Base-by-base conservation (phyloP, 2,113 vertebrate species). In the Chitala chitala region DNA sequence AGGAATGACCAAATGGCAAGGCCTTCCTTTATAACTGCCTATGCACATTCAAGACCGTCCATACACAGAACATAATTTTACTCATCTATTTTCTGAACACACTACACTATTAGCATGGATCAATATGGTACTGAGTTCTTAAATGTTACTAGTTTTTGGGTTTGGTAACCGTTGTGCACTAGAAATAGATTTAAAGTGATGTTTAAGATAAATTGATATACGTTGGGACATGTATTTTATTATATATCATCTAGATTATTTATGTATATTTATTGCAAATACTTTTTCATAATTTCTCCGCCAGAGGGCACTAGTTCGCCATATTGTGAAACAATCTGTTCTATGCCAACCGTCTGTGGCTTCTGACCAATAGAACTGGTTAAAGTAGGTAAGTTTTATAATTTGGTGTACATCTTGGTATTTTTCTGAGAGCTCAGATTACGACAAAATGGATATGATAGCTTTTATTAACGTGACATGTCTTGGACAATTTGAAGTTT, bases 271-370 rank as follows among this genome's bases (percentile, higher is more conserved):
- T 46, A 24, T 66, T 44, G 40, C 24, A 44, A 44, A 66, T 42
- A 66, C 44, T 4, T 1, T 40, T 46, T 66, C 24, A 40, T 15
- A 65, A 66, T 72, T 24, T 40, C 40, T 72, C 70, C 70, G 59
- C 70, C 33, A 58, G 70, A 40, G 54, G 70, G 53, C 53, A 72
- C 24, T 58, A 72, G 54, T 46, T 72, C 17, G 42, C 70, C 15
- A 48, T 48, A 17, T 69, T 51, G n/a, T 44, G n/a, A 46, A 63
- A 7, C 12, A 46, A 20, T 29, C 33, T 63, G 38, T n/a, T 33
- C 59, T 36, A 22, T 63, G 17, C 7, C 31, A 61, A 26, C 29
- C 29, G 5, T 6, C 20, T 22, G 59, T 38, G 56, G 56, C 4
- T n/a, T 36, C 5, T 63, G 6, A 63, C 59, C 33, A 63, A 63